These are phyloP conservation scores for Dione juno DNA, from an alignment of 2,888 invertebrate species.

Conservation along the genomic window DNA sequence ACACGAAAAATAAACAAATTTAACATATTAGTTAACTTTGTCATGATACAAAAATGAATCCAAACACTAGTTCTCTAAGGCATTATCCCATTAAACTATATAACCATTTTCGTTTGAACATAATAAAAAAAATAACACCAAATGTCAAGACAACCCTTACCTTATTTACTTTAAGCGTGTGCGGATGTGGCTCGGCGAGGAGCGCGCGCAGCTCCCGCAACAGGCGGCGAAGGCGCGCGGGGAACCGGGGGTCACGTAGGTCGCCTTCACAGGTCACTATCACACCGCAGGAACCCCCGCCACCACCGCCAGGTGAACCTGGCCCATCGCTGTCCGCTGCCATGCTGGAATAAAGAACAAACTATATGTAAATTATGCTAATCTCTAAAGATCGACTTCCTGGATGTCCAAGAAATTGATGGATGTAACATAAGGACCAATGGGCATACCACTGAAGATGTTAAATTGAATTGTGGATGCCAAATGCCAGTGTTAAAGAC, in stretches of 20 bases:
- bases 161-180: constrained; percentile 87
- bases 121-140: neutral
- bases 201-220: constrained; percentile 90
- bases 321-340: constrained; percentile 91
- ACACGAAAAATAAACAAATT: too few species aligned
- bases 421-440: too few species aligned
- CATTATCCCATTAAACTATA: neutral
- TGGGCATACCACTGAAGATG: too few species aligned
- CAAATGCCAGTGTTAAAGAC: too few species aligned
- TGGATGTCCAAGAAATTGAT: too few species aligned
- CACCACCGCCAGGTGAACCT: constrained; percentile 92
- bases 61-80: too few species aligned
- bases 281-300: constrained; percentile 94
- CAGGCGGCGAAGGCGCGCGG: constrained; percentile 89
- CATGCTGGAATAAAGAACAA: constrained; percentile 79
- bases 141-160: constrained; percentile 50
- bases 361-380: too few species aligned
- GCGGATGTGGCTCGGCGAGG: constrained; percentile 85
- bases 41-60: too few species aligned
- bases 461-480: too few species aligned
- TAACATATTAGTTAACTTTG: too few species aligned
- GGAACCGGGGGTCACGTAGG: constrained; percentile 93
- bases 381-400: too few species aligned
- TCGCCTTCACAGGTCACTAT: constrained; percentile 97
- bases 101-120: neutral